These are phyloP conservation scores for Aleiodes testaceus DNA, from an alignment of 2,888 invertebrate species.

Conservation along the genomic window DNA sequence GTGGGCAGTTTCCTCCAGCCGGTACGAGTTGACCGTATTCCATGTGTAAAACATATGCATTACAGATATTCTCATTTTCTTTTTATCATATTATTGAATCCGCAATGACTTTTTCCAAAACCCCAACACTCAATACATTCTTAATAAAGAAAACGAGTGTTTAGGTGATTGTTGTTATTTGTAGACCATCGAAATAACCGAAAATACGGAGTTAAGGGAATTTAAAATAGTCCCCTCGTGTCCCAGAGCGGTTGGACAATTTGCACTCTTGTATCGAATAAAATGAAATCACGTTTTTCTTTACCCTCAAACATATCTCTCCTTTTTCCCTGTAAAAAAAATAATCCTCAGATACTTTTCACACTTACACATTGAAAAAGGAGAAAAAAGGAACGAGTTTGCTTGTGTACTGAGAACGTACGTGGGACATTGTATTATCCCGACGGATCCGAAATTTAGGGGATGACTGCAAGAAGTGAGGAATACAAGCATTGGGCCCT, in stretches of 20 bases:
- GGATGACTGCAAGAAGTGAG: constrained; percentile 47
- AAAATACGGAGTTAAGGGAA: constrained; percentile 12
- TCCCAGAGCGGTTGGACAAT: background rate
- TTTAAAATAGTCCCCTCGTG: constrained; percentile 18
- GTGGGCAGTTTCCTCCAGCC: constrained; percentile 72
- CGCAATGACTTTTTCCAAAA: constrained; percentile 11
- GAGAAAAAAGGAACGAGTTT: background rate
- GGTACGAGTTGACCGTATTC: constrained; percentile 69
- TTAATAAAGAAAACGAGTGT: background rate
- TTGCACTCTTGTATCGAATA: constrained; percentile 5
- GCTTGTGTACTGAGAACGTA: constrained; percentile 30
- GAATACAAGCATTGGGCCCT: constrained; percentile 44
- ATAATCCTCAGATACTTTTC: constrained; percentile 2
- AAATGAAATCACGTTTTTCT: constrained; percentile 8
- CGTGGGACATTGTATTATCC: constrained; percentile 29
- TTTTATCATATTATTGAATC: constrained; percentile 34
- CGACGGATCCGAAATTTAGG: constrained; percentile 5
- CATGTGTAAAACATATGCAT: constrained; percentile 72
- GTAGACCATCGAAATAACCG: background rate
- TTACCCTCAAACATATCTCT: constrained; percentile 30
- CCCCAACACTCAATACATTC: constrained; percentile 12
- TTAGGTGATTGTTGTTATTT: background rate
- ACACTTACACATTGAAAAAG: constrained; percentile 7
- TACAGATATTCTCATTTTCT: constrained; percentile 63
- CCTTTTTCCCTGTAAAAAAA: constrained; percentile 20